These are phyloP conservation scores for Sandelia bainsii DNA, from an alignment of 2,797 vertebrate species.

Conservation along the genomic window DNA sequence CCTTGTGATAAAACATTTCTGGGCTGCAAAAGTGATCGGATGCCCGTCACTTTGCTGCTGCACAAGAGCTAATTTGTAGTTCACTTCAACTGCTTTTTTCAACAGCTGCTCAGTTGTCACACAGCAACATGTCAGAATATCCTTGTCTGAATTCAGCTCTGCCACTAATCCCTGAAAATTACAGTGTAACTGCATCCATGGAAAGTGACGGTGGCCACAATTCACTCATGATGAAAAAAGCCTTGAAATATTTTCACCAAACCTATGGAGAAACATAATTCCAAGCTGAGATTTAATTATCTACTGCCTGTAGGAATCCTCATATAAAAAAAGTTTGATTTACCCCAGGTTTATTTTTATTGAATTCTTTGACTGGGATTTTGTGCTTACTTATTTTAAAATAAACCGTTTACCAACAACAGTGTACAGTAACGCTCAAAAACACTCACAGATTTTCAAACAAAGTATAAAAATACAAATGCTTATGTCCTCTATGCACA, in stretches of 20 bases:
- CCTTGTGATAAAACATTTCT: constrained; percentile 40
- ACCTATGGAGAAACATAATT: constrained; percentile 39
- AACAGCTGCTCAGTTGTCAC: constrained; percentile 60
- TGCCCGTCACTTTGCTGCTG: constrained; percentile 42
- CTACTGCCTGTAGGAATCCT: constrained; percentile 20
- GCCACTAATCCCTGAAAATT: constrained; percentile 84
- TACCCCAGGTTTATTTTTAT: too few species aligned
- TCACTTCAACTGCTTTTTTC: constrained; percentile 54
- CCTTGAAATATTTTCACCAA: constrained; percentile 59
- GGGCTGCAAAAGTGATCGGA: constrained; percentile 52
- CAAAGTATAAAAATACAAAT: constrained; percentile 4
- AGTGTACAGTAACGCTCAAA: background rate
- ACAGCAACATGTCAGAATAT: constrained; percentile 59
- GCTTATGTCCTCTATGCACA: background rate
- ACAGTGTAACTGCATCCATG: constrained; percentile 78
- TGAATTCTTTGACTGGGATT: constrained; percentile 1
- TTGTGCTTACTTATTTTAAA: constrained; percentile 27
- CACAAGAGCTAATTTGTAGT: constrained; percentile 52
- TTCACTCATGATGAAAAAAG: constrained; percentile 52
- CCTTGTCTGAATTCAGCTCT: constrained; percentile 71
- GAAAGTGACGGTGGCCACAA: constrained; percentile 72
- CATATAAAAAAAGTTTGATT: constrained; percentile 10
- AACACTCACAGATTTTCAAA: background rate
- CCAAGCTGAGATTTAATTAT: constrained; percentile 41
- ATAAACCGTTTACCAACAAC: background rate